These are phyloP conservation scores for Melitaea athalia DNA, from an alignment of 2,888 invertebrate species.

Conservation along the genomic window DNA sequence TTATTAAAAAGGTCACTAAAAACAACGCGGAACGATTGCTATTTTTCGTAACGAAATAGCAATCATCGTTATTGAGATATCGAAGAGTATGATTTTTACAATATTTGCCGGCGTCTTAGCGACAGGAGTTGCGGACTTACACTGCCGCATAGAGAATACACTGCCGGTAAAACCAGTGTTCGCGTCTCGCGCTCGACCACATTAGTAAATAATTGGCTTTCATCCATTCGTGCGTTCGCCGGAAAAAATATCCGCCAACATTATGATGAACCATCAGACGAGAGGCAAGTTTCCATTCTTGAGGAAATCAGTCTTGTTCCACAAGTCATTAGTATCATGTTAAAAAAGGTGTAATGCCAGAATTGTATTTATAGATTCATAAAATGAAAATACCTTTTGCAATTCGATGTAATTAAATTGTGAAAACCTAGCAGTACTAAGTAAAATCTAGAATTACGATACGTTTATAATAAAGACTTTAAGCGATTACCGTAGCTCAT, in stretches of 20 bases:
- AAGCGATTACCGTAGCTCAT: too few species aligned
- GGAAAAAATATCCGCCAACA: slow-evolving; percentile 57
- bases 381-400: slow-evolving; percentile 14
- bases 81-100: slow-evolving; percentile 36
- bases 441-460: too few species aligned
- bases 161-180: slow-evolving; percentile 53
- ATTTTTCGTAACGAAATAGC: slow-evolving; percentile 14
- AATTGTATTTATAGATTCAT: slow-evolving; percentile 13
- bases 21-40: slow-evolving; percentile 3
- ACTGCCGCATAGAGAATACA: slow-evolving; percentile 48
- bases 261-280: slow-evolving; percentile 52
- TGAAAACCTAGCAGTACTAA: not conserved
- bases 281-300: slow-evolving; percentile 35
- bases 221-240: slow-evolving; percentile 59
- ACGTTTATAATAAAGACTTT: too few species aligned
- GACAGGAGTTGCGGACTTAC: slow-evolving; percentile 36
- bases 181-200: slow-evolving; percentile 43
- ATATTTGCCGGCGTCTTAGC: slow-evolving; percentile 37
- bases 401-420: slow-evolving; percentile 5
- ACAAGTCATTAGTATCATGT: slow-evolving; percentile 9
- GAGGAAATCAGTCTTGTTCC: slow-evolving; percentile 33
- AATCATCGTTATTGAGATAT: slow-evolving; percentile 25
- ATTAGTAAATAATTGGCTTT: slow-evolving; percentile 61
- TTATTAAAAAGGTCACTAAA: slow-evolving; percentile 14
- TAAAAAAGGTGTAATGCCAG: slow-evolving; percentile 12